Evolutionary conservation across 1,140 invertebrate genomes (phyloP).

Genomic region (Nasonia vitripennis): DNA sequence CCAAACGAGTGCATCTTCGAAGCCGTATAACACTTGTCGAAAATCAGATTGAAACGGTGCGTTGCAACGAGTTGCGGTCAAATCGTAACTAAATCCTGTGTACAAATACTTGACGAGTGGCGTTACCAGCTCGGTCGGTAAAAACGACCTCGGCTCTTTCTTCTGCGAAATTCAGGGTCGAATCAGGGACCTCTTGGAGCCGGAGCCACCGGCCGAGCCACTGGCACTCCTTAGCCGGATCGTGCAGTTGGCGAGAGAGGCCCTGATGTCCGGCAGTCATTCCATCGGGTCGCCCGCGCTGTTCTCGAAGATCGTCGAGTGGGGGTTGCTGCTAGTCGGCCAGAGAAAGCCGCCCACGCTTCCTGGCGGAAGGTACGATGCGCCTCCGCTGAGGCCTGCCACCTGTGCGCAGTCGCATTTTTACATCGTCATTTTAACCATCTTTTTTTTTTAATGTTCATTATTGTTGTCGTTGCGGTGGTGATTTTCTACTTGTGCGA

Average conservation of each 20-base stretch:
- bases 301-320: constrained; percentile 71
- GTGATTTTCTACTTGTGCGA: not conserved
- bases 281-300: constrained; percentile 68
- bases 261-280: constrained; percentile 57
- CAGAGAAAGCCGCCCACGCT: constrained; percentile 69
- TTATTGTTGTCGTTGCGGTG: not conserved
- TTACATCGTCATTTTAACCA: not conserved
- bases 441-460: not conserved
- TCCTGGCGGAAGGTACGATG: constrained; percentile 69
- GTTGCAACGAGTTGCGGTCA: not conserved
- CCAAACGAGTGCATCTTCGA: not conserved
- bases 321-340: constrained; percentile 67
- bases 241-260: constrained; percentile 31
- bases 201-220: not conserved
- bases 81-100: not conserved
- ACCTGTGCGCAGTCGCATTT: constrained; percentile 47
- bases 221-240: constrained; percentile 10
- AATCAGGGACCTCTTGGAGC: constrained; percentile 23
- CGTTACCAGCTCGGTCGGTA: not conserved
- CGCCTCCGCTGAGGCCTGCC: constrained; percentile 68
- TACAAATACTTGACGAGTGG: not conserved
- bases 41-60: not conserved
- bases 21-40: not conserved
- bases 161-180: not conserved
- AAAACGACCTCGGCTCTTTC: not conserved